Conservation (phyloP, 2,888 invertebrate genomes). For the Ophion ventricosus region DNA sequence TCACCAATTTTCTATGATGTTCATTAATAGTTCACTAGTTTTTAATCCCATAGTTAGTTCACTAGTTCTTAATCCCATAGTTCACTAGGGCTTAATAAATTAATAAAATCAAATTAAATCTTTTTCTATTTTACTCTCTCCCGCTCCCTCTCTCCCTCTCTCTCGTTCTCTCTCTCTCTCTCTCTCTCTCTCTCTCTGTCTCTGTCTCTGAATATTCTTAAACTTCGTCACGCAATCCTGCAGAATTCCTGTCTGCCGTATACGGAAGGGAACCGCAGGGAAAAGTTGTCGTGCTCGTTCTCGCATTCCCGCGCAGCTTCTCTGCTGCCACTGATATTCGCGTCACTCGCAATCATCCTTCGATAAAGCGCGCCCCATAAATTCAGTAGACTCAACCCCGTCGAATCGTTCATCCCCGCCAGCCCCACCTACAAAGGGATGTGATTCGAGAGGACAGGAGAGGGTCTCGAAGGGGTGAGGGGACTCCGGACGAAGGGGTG, state of each 20-base stretch:
- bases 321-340: not conserved
- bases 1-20: too few species aligned
- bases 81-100: too few species aligned
- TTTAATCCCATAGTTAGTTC: too few species aligned
- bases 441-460: too few species aligned
- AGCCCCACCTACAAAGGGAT: too few species aligned
- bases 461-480: too few species aligned
- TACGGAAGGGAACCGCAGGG: conserved; percentile 17
- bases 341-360: not conserved
- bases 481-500: too few species aligned
- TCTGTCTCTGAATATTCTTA: not conserved
- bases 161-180: not conserved
- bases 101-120: too few species aligned
- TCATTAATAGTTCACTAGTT: too few species aligned
- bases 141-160: not conserved
- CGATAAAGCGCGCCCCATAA: not conserved
- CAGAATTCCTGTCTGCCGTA: not conserved
- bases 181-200: too few species aligned
- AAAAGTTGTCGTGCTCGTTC: conserved; percentile 57
- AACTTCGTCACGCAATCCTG: conserved; percentile 23
- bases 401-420: not conserved
- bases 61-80: too few species aligned
- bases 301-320: conserved; percentile 11
- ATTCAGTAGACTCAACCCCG: not conserved
- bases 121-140: too few species aligned